Evolutionary conservation across 2,113 vertebrate species (phyloP).

Genomic region (Nymphicus hollandicus): DNA sequence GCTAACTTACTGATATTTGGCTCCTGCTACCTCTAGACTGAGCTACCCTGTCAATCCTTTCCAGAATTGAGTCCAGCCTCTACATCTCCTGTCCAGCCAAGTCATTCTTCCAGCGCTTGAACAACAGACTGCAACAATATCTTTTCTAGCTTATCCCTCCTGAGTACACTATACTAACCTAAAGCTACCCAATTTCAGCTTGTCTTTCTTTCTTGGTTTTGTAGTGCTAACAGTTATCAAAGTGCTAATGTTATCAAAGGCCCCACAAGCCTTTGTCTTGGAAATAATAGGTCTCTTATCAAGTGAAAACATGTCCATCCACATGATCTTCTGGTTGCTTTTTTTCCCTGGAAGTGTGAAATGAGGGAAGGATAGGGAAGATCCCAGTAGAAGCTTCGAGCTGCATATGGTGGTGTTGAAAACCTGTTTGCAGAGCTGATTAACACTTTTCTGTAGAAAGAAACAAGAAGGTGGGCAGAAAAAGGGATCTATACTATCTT

Average conservation of each 20-base stretch:
- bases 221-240: neutral
- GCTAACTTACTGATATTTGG: neutral
- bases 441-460: neutral
- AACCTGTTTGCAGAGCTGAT: neutral
- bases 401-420: rapidly evolving
- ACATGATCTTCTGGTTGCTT: neutral
- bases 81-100: neutral
- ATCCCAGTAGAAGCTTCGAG: neutral
- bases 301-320: neutral
- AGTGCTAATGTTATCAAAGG: neutral
- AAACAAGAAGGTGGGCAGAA: neutral
- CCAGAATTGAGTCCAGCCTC: neutral
- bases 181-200: neutral
- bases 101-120: neutral
- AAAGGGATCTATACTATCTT: neutral
- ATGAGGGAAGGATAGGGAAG: neutral
- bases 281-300: neutral
- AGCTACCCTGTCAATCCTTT: neutral
- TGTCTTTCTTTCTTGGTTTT: neutral
- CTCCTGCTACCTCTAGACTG: neutral
- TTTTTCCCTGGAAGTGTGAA: neutral
- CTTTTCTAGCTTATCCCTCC: neutral
- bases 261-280: rapidly evolving
- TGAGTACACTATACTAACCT: neutral
- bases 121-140: neutral